Conservation (phyloP, 2,888 invertebrate species). For the Beris morrisii region DNA sequence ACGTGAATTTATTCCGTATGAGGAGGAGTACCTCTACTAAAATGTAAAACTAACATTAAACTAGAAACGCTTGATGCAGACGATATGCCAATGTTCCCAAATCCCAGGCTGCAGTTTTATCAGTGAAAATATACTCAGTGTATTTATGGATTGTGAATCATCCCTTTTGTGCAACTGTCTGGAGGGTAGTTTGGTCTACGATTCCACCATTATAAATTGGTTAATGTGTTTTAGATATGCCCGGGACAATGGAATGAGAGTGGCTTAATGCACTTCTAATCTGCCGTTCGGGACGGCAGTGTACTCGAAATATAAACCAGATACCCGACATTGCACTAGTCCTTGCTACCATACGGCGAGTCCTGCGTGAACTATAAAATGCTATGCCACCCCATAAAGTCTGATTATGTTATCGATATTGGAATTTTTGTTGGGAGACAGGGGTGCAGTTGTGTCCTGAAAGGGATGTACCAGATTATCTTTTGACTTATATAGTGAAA, state of each 20-base stretch:
- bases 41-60: constrained; percentile 32
- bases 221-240: constrained; percentile 32
- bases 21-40: neutral
- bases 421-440: constrained; percentile 8
- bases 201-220: constrained; percentile 19
- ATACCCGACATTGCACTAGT: constrained; percentile 14
- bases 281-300: constrained; percentile 1
- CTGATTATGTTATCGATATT: constrained; percentile 26
- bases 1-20: no score
- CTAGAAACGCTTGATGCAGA: neutral
- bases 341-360: constrained; percentile 6
- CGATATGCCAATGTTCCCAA: neutral
- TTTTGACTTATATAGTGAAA: constrained; percentile 10
- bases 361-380: constrained; percentile 10
- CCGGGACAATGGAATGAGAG: constrained; percentile 30
- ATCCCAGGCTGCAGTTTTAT: constrained; percentile 13
- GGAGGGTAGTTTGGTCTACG: constrained; percentile 15
- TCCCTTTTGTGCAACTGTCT: constrained; percentile 5
- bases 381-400: constrained; percentile 21
- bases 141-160: constrained; percentile 27
- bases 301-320: constrained; percentile 22
- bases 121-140: constrained; percentile 8
- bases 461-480: constrained; percentile 22
- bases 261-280: constrained; percentile 32
- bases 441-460: constrained; percentile 3